These are phyloP conservation scores for Catocala sponsa DNA, from an alignment of 2,888 invertebrate genomes.

Conservation along the genomic window DNA sequence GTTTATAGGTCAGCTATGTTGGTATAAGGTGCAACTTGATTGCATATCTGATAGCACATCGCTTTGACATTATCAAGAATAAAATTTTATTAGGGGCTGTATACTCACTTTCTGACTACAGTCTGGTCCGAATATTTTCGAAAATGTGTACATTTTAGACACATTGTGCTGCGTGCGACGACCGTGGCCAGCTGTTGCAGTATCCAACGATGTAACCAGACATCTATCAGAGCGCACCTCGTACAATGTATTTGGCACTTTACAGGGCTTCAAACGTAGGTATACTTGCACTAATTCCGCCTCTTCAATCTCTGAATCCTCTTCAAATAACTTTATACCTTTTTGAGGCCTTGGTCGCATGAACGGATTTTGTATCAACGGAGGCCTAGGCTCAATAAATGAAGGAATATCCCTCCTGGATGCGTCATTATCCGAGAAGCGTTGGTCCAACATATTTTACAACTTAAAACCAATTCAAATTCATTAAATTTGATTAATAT, in stretches of 20 bases:
- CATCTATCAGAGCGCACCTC: conserved; percentile 76
- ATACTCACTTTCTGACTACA: conserved; percentile 73
- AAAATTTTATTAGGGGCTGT: neutral
- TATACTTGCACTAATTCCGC: conserved; percentile 85
- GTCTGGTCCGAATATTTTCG: conserved; percentile 76
- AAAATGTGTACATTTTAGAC: conserved; percentile 82
- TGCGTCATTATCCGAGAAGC: conserved; percentile 68
- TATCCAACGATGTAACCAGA: conserved; percentile 75
- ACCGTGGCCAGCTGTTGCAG: conserved; percentile 75
- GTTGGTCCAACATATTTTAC: conserved; percentile 62
- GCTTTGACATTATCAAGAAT: too few species aligned
- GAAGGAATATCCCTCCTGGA: conserved; percentile 78
- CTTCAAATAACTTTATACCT: conserved; percentile 78
- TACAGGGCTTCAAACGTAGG: conserved; percentile 84
- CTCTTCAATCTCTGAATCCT: conserved; percentile 73
- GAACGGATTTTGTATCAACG: conserved; percentile 79
- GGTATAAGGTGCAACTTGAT: too few species aligned
- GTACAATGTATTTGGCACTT: conserved; percentile 69
- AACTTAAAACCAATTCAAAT: conserved; percentile 17
- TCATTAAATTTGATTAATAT: conserved; percentile 14
- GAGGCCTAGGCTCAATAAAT: conserved; percentile 81
- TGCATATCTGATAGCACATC: too few species aligned
- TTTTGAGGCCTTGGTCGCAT: conserved; percentile 81
- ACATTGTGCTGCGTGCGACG: conserved; percentile 81
- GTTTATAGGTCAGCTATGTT: too few species aligned